Percentiles rank a stretch among this genome's conserved stretches.
phyloP scores from a whole-genome alignment of 2,888 invertebrate species.

The Himalopsyche tibetana region DNA sequence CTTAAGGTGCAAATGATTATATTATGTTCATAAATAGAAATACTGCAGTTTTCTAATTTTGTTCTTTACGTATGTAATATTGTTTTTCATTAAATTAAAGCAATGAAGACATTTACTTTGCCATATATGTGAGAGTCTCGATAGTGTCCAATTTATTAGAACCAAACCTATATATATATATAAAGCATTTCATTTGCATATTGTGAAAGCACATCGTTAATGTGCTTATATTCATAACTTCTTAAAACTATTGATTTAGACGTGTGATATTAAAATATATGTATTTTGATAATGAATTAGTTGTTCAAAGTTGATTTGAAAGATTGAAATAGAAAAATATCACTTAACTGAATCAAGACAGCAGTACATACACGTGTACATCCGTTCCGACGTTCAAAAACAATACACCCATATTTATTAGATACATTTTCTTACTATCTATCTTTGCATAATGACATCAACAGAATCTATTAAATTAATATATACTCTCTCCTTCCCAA shows the following conservation, averaged over 20 bases:
- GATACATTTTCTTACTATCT: background rate
- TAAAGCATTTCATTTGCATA: constrained; percentile 19
- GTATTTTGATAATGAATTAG: background rate
- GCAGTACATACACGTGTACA: background rate
- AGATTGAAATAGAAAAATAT: background rate
- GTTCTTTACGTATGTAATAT: too few species aligned
- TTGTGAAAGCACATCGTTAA: background rate
- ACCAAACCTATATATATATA: background rate
- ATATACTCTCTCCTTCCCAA: background rate
- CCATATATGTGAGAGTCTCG: too few species aligned
- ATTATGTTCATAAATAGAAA: too few species aligned
- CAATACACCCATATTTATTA: background rate
- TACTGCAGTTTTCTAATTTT: too few species aligned
- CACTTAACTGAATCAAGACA: background rate
- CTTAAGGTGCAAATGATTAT: too few species aligned
- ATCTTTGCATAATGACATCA: background rate
- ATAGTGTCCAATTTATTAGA: background rate
- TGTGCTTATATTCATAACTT: background rate
- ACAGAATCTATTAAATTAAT: background rate
- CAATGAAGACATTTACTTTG: too few species aligned
- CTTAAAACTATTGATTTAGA: background rate
- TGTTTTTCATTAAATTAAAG: too few species aligned
- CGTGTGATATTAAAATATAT: background rate
- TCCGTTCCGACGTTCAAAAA: background rate
- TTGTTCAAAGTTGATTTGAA: background rate